Conservation (phyloP, 2,888 invertebrate species). For the Nemurella pictetii region DNA sequence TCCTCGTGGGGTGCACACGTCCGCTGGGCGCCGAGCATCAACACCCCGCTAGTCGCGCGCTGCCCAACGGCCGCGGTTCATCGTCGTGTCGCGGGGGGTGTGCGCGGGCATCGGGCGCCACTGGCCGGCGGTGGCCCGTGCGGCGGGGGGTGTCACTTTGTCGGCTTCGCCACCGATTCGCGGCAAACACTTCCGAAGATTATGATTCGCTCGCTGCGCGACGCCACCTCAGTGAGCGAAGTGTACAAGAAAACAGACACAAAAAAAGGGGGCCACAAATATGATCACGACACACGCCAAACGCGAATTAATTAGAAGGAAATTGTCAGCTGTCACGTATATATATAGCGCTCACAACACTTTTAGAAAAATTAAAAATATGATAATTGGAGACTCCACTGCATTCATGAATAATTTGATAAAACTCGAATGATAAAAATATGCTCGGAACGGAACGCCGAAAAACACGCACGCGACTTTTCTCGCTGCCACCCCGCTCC, state of each 20-base stretch:
- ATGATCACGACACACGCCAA: background rate
- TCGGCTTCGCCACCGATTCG: background rate
- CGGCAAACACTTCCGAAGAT: too few relatives aligned
- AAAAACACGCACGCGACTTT: background rate
- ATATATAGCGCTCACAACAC: background rate
- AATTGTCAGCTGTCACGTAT: background rate
- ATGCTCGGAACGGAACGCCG: background rate
- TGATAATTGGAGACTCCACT: background rate
- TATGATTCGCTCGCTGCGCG: too few relatives aligned
- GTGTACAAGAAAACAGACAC: background rate
- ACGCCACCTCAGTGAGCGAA: too few relatives aligned
- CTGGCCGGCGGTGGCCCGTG: background rate
- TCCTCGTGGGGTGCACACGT: background rate
- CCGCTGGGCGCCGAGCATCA: background rate
- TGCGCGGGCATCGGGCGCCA: background rate
- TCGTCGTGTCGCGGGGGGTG: background rate
- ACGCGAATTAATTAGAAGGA: background rate
- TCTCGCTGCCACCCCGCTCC: background rate
- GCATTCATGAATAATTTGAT: constrained; percentile 5
- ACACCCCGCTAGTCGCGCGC: background rate
- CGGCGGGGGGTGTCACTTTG: background rate
- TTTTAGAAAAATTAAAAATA: background rate
- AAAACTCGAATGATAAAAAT: background rate
- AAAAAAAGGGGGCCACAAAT: background rate
- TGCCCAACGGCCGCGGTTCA: background rate